phyloP scores from a whole-genome alignment of 2,888 invertebrate species.

The Drosophila mimica region DNA sequence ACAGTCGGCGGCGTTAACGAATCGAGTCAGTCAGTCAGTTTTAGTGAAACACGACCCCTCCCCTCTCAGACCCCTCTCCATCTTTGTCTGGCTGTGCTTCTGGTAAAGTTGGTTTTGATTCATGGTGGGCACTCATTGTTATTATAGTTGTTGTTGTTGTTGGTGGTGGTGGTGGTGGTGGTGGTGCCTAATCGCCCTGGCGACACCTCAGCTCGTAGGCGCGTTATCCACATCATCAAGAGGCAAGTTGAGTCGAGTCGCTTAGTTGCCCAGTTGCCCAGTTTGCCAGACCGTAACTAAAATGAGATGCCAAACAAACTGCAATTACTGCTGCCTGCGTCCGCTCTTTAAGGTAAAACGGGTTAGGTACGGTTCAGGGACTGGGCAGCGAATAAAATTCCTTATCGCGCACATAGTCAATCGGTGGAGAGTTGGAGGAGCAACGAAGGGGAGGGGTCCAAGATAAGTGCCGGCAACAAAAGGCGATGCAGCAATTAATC shows the following conservation, averaged over 20 bases:
- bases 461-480: slow-evolving; percentile 75
- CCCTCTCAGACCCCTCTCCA: not conserved
- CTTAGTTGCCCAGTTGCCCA: slow-evolving; percentile 31
- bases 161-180: slow-evolving; percentile 1
- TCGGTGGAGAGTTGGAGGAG: slow-evolving; percentile 2
- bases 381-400: slow-evolving; percentile 68
- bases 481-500: slow-evolving; percentile 78
- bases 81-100: slow-evolving; percentile 13
- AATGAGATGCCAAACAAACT: slow-evolving; percentile 81
- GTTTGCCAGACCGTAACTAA: slow-evolving; percentile 76
- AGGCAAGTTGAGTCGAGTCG: slow-evolving; percentile 17
- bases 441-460: slow-evolving; percentile 21
- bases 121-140: slow-evolving; percentile 63
- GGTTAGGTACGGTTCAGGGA: slow-evolving; percentile 30
- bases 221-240: slow-evolving; percentile 67
- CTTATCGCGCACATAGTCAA: slow-evolving; percentile 66
- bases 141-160: slow-evolving; percentile 20
- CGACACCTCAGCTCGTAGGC: slow-evolving; percentile 78
- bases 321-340: slow-evolving; percentile 67
- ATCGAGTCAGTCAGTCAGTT: slow-evolving; percentile 50
- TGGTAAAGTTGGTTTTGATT: slow-evolving; percentile 65
- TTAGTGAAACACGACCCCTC: not conserved
- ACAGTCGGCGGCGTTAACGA: slow-evolving; percentile 71
- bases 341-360: slow-evolving; percentile 35
- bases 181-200: slow-evolving; percentile 72